Conservation (phyloP, 1,140 invertebrate genomes). For the Lasioglossum albipes region DNA sequence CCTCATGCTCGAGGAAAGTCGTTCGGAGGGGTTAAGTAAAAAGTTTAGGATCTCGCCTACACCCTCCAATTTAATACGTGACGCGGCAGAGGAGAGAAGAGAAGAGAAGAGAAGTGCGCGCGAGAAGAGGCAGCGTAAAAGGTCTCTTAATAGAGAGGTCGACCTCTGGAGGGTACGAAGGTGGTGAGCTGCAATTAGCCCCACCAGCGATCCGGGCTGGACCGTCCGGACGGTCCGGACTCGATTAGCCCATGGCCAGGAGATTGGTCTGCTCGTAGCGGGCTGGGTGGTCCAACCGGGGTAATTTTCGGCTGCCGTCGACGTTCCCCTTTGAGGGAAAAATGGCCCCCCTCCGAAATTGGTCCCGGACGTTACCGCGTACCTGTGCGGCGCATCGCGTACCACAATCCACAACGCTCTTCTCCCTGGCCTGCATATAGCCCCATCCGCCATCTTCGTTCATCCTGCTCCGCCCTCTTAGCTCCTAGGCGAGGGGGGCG, state of each 20-base stretch:
- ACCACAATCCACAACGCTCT: no score
- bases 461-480: neutral
- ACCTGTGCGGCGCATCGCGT: neutral
- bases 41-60: conserved; percentile 53
- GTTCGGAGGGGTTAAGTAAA: conserved; percentile 40
- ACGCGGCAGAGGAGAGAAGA: conserved; percentile 41
- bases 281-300: conserved; percentile 76
- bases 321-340: conserved; percentile 66
- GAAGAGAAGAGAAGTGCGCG: conserved; percentile 19
- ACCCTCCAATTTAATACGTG: conserved; percentile 77
- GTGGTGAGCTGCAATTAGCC: conserved; percentile 73
- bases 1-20: conserved; percentile 46
- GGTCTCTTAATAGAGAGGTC: conserved; percentile 68
- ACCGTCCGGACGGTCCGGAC: conserved; percentile 53
- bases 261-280: conserved; percentile 73
- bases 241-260: conserved; percentile 69
- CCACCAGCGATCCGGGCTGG: conserved; percentile 52
- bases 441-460: conserved; percentile 19
- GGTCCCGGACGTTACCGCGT: conserved; percentile 46
- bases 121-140: conserved; percentile 58
- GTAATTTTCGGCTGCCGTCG: conserved; percentile 74
- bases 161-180: conserved; percentile 60
- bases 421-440: no score
- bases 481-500: neutral
- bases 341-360: conserved; percentile 68